Evolutionary conservation across 2,797 vertebrate genomes (phyloP), one percentile per base, ranked within the genome.

Genomic region (Hippoglossus hippoglossus): DNA sequence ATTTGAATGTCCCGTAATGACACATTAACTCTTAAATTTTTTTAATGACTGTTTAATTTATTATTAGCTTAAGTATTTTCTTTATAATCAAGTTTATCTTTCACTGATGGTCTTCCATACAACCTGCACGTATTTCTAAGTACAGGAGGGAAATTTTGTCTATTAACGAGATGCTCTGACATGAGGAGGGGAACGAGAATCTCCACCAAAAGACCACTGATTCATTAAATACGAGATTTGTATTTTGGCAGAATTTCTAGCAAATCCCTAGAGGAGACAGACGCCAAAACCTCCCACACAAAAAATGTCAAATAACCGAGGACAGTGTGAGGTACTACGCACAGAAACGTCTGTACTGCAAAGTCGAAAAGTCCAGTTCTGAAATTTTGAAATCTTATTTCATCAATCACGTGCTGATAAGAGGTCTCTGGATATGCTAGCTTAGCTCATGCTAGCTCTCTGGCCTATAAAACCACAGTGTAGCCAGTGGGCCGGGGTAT

Each of bases 171-270:
- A 56, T 56, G 10, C 41, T 55, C 11, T 71, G 52, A 36, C 26
- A 47, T 18, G 2, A 41, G 18, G 34, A 52, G 26, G 24, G 68
- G 6, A 58, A 53, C 4, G 10, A n/a, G n/a, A 54, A 36, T 67
- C 25, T 71, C 4, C 16, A 53, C 47, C 18, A 63, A 75, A 64
- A 62, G 19, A 54, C 22, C 13, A 46, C 2, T 44, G 28, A 54
- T 26, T 57, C 56, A 61, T 50, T 51, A 26, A 52, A 39, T 18
- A 41, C 19, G 19, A 77, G 28, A 44, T 74, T 74, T 77, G 36
- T 22, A 61, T 65, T 80, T 76, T 50, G 59, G 46, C 67, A 71
- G 52, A 46, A 51, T 75, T 69, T 77, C 21, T 63, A 60, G 55
- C 12, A 68, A 84, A 75, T 63, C 34, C 52, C 61, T 22, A 21